Evolutionary conservation across 2,113 vertebrate species (phyloP).

Genomic region (Galemys pyrenaicus): DNA sequence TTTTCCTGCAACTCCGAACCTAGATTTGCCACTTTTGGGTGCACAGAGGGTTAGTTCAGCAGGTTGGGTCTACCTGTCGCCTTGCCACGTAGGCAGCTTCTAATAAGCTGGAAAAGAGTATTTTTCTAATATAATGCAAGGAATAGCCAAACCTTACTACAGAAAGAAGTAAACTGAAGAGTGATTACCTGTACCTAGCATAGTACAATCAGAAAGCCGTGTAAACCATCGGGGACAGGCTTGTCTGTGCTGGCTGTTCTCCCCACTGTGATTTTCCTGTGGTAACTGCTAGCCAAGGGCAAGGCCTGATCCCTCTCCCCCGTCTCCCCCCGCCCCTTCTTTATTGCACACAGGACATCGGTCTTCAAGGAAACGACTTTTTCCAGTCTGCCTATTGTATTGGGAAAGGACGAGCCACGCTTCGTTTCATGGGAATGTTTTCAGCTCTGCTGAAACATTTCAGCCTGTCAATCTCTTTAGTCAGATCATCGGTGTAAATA

Average conservation of each 20-base stretch:
- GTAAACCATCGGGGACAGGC: slow-evolving; percentile 83
- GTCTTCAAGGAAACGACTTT: slow-evolving; percentile 84
- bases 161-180: slow-evolving; percentile 79
- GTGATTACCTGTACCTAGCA: slow-evolving; percentile 86
- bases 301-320: slow-evolving; percentile 68
- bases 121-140: slow-evolving; percentile 89
- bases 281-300: slow-evolving; percentile 81
- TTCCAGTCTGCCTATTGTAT: slow-evolving; percentile 79
- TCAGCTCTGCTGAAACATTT: slow-evolving; percentile 28
- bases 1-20: slow-evolving; percentile 77
- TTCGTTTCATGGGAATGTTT: slow-evolving; percentile 59
- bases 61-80: slow-evolving; percentile 76
- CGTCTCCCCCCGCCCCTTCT: slow-evolving; percentile 58
- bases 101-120: slow-evolving; percentile 86
- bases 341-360: slow-evolving; percentile 85
- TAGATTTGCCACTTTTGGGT: slow-evolving; percentile 79
- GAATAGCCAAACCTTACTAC: slow-evolving; percentile 85
- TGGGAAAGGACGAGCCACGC: slow-evolving; percentile 79
- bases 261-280: slow-evolving; percentile 81
- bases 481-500: slow-evolving; percentile 71
- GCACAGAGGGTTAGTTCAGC: slow-evolving; percentile 74
- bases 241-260: slow-evolving; percentile 81
- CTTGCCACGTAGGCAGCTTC: slow-evolving; percentile 85
- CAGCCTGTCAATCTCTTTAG: slow-evolving; percentile 69
- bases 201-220: slow-evolving; percentile 87